These are phyloP conservation scores for Zaprionus lachaisei DNA, from an alignment of 1,140 invertebrate species.

Conservation along the genomic window DNA sequence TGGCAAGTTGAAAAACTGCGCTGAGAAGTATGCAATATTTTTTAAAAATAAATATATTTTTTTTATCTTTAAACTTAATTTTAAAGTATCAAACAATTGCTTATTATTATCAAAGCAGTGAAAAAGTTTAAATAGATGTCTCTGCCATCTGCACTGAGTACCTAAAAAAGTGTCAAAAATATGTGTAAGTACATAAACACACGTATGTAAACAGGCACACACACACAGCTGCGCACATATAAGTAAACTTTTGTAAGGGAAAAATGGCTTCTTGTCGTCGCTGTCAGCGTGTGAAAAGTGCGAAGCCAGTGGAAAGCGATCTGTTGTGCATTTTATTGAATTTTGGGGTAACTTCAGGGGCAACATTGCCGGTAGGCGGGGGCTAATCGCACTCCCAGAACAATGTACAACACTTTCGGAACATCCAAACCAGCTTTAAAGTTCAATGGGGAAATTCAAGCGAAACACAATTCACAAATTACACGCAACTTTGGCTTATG, in stretches of 20 bases:
- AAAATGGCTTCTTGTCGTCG: neutral
- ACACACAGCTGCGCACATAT: neutral
- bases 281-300: slow-evolving; percentile 1
- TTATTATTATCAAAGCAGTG: neutral
- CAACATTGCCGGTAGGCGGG: neutral
- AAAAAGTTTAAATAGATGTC: neutral
- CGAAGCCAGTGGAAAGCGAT: slow-evolving; percentile 5
- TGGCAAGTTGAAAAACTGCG: neutral
- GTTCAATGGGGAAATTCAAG: slow-evolving; percentile 1
- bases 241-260: neutral
- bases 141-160: neutral
- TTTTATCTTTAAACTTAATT: no score
- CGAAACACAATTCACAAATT: neutral
- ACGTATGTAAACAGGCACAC: slow-evolving; percentile 1
- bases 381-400: neutral
- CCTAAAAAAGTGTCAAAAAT: neutral
- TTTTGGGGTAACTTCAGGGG: neutral
- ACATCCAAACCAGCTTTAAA: neutral
- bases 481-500: neutral
- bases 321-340: neutral
- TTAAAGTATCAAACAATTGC: neutral
- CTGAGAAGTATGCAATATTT: neutral
- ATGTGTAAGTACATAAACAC: neutral
- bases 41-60: neutral
- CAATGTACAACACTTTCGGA: neutral